Conservation (phyloP, 2,113 vertebrate species). For the Crotalus tigris region DNA sequence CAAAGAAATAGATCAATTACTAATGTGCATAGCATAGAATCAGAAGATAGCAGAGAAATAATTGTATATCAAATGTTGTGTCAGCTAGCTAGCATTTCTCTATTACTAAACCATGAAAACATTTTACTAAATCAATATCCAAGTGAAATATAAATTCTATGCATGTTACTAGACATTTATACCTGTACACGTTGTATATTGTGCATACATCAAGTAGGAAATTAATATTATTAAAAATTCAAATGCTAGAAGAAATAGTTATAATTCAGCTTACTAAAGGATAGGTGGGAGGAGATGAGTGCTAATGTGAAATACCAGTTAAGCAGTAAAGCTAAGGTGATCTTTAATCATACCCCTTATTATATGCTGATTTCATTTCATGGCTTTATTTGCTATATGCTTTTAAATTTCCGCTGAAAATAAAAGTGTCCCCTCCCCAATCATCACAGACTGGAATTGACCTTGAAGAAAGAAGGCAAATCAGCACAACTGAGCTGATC, state of each 20-base stretch:
- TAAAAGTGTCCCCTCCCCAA: not conserved
- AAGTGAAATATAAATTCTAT: not conserved
- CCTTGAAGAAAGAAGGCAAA: not conserved
- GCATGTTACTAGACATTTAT: not conserved
- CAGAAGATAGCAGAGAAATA: not conserved
- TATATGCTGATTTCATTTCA: not conserved
- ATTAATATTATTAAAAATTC: not conserved
- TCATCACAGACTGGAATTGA: not conserved
- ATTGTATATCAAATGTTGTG: not conserved
- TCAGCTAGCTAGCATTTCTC: not conserved
- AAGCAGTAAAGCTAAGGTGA: not conserved
- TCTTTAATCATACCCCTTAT: not conserved
- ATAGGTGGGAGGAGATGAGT: not conserved
- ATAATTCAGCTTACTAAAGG: not conserved
- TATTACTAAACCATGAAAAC: not conserved
- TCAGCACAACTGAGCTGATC: not conserved
- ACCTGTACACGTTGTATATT: not conserved
- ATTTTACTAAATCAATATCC: not conserved
- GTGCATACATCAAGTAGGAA: not conserved
- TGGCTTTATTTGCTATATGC: not conserved
- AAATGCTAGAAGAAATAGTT: not conserved
- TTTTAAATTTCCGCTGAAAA: not conserved
- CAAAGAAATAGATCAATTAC: conserved; percentile 53
- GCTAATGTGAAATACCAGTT: not conserved
- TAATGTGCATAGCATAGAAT: conserved; percentile 1